Evolutionary conservation across 2,888 invertebrate species (phyloP).

Genomic region (Acanthosepion pharaonis): DNA sequence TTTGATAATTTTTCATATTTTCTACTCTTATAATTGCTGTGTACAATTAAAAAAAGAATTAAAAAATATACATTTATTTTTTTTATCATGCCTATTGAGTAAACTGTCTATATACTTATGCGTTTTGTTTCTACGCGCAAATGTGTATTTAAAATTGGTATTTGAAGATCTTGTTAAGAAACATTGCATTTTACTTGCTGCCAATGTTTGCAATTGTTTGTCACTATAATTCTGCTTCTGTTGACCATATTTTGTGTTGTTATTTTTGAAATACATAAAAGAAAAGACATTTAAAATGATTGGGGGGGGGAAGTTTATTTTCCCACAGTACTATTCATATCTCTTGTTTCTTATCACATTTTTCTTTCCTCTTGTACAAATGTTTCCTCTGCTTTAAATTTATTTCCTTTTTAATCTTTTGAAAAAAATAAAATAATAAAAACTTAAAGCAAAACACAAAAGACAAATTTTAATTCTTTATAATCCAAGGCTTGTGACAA

Average conservation of each 20-base stretch:
- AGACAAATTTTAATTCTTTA: slow-evolving; percentile 1
- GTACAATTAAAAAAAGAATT: neutral
- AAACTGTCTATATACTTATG: neutral
- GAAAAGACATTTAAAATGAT: neutral
- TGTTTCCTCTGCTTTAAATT: slow-evolving; percentile 33
- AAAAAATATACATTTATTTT: neutral
- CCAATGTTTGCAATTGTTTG: neutral
- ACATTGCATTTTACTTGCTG: neutral
- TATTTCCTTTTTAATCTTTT: slow-evolving; percentile 10
- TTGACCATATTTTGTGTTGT: slow-evolving; percentile 2
- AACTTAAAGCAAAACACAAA: neutral
- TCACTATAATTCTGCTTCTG: neutral
- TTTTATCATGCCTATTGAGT: neutral
- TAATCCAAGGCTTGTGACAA: slow-evolving; percentile 33
- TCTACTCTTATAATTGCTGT: neutral
- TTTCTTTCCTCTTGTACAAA: neutral
- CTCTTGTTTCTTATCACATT: neutral
- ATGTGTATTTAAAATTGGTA: neutral
- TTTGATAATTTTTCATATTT: neutral
- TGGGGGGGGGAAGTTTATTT: neutral
- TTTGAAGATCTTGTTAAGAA: neutral
- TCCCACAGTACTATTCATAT: neutral
- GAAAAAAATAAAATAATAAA: neutral
- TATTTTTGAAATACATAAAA: neutral
- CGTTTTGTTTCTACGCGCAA: neutral